phyloP scores from a whole-genome alignment of 2,113 vertebrate species.

The Scalopus aquaticus region DNA sequence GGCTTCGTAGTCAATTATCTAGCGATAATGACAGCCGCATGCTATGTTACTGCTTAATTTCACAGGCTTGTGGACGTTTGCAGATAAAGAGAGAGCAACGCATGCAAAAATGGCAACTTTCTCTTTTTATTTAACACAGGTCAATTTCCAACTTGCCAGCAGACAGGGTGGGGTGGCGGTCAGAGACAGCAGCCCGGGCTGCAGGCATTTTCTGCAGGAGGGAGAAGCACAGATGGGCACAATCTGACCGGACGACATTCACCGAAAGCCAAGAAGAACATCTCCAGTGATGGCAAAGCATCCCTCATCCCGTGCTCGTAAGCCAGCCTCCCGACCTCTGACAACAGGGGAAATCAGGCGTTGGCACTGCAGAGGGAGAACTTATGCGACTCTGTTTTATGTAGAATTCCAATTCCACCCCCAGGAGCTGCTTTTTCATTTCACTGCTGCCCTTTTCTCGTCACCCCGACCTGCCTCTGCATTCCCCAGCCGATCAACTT shows the following conservation, averaged over 20 bases:
- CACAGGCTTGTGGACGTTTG: neutral
- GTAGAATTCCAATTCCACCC: constrained; percentile 75
- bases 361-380: constrained; percentile 59
- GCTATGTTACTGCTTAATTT: neutral
- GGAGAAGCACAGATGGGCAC: neutral
- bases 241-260: neutral
- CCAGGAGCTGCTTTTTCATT: constrained; percentile 84
- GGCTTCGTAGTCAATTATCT: neutral
- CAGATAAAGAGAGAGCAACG: neutral
- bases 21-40: fast-evolving
- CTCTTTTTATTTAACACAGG: neutral
- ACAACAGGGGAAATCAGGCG: constrained; percentile 83
- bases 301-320: constrained; percentile 69
- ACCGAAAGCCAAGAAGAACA: neutral
- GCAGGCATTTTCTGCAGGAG: fast-evolving
- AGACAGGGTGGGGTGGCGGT: neutral
- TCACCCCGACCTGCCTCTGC: constrained; percentile 79
- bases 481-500: constrained; percentile 77
- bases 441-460: constrained; percentile 75
- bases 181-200: fast-evolving
- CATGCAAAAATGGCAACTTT: neutral
- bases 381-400: constrained; percentile 64
- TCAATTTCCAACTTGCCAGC: neutral
- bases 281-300: constrained; percentile 54
- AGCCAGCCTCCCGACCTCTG: constrained; percentile 78